A percentile compares a stretch with the other conserved stretches of the same genome.
phyloP scores from a whole-genome alignment of 2,888 invertebrate species.

The Melipona beecheii region DNA sequence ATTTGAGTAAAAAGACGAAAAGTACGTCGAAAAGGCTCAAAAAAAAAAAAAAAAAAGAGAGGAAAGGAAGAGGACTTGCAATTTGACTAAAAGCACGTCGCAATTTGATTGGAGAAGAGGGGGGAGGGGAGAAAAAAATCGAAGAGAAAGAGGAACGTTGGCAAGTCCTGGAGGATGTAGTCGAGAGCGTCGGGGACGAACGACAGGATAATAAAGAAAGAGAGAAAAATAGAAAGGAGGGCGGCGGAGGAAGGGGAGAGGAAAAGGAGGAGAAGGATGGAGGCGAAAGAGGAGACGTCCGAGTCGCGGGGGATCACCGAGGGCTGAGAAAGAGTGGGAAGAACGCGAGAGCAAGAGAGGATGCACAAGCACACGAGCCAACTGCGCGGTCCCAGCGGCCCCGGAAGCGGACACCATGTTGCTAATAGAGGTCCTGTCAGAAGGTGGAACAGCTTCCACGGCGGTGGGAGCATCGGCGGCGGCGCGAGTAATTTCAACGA shows the following conservation, averaged over 20 bases:
- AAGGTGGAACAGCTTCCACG: conserved; percentile 85
- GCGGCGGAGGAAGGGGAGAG: conserved; percentile 42
- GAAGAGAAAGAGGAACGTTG: neutral
- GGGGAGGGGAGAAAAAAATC: too few species aligned
- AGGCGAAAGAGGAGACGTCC: conserved; percentile 55
- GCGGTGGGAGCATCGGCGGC: conserved; percentile 73
- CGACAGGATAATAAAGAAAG: conserved; percentile 28
- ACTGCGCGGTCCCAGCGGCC: conserved; percentile 74
- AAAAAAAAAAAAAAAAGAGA: neutral
- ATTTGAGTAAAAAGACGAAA: conserved; percentile 1
- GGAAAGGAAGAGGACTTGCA: neutral
- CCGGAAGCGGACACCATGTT: conserved; percentile 64
- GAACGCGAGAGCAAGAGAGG: conserved; percentile 30
- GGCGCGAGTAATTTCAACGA: conserved; percentile 69
- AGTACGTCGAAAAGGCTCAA: neutral
- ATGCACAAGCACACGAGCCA: conserved; percentile 84
- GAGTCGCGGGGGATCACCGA: conserved; percentile 62
- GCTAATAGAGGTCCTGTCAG: conserved; percentile 82
- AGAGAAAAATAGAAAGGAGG: conserved; percentile 12
- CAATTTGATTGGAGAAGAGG: neutral
- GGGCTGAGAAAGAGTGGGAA: conserved; percentile 38
- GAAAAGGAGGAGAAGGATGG: conserved; percentile 24
- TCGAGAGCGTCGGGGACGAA: conserved; percentile 1
- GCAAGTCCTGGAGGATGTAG: conserved; percentile 22
- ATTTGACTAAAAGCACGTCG: neutral